A percentile compares a stretch with the other conserved stretches of the same genome.
phyloP scores from a whole-genome alignment of 2,888 invertebrate species.

The Gymnosoma rotundatum region DNA sequence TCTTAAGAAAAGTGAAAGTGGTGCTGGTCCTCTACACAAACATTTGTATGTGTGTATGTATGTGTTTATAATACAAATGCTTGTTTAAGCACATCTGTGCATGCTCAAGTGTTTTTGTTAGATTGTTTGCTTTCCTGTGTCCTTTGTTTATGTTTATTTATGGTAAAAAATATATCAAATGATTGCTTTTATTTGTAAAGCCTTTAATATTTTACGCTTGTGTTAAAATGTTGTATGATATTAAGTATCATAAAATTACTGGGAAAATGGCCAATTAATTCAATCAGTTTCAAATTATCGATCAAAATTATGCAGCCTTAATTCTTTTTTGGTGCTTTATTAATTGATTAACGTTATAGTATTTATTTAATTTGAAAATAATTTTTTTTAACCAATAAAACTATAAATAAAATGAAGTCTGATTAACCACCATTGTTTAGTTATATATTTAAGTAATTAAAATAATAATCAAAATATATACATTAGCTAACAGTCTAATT shows the following conservation, averaged over 20 bases:
- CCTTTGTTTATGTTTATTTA: conserved; percentile 42
- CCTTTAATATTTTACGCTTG: not conserved
- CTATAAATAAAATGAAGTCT: too few species aligned
- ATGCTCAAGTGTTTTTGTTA: conserved; percentile 10
- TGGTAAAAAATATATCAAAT: conserved; percentile 60
- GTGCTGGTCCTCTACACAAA: not conserved
- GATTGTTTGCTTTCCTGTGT: not conserved
- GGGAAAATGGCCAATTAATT: conserved; percentile 1
- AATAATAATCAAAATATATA: too few species aligned
- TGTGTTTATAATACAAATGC: not conserved
- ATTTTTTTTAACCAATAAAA: too few species aligned
- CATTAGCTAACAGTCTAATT: too few species aligned
- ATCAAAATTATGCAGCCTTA: not conserved
- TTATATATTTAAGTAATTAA: too few species aligned
- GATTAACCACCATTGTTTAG: too few species aligned
- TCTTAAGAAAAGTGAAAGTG: not conserved
- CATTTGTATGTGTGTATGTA: too few species aligned
- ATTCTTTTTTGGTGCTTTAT: too few species aligned
- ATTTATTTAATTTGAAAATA: too few species aligned
- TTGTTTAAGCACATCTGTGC: not conserved
- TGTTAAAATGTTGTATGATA: not conserved
- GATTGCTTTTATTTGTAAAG: conserved; percentile 40
- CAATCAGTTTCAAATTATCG: conserved; percentile 17
- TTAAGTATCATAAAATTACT: conserved; percentile 9
- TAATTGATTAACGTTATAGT: too few species aligned